Evolutionary conservation across 1,140 invertebrate genomes (phyloP).

Genomic region (Penaeus japonicus): DNA sequence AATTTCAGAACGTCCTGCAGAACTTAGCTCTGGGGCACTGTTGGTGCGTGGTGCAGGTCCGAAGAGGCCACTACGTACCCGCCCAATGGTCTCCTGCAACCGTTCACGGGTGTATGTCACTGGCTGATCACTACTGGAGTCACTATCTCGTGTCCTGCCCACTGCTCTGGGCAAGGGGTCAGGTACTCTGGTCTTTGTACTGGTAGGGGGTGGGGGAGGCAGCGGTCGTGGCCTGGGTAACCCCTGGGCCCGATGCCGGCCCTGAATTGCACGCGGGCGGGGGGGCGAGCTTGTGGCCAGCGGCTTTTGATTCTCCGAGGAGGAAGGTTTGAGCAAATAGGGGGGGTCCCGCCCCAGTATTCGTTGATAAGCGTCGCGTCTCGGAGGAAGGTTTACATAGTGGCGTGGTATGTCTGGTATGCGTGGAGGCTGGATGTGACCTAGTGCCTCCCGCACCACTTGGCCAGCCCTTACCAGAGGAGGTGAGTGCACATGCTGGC

Average conservation of each 20-base stretch:
- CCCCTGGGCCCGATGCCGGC: slow-evolving; percentile 44
- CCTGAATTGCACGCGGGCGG: slow-evolving; percentile 52
- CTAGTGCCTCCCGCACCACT: slow-evolving; percentile 41
- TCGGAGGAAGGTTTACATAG: slow-evolving; percentile 59
- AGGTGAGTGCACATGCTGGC: slow-evolving; percentile 58
- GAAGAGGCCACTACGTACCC: slow-evolving; percentile 62
- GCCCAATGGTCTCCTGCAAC: slow-evolving; percentile 64
- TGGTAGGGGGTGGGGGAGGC: slow-evolving; percentile 67
- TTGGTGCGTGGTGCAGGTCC: slow-evolving; percentile 56
- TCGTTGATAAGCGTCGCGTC: slow-evolving; percentile 55
- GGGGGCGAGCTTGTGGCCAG: slow-evolving; percentile 63
- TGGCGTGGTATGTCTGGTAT: slow-evolving; percentile 58
- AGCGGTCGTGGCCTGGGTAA: slow-evolving; percentile 54
- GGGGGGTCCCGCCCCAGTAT: slow-evolving; percentile 53
- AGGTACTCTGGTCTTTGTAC: slow-evolving; percentile 53
- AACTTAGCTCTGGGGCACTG: slow-evolving; percentile 55
- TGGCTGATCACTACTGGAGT: slow-evolving; percentile 61
- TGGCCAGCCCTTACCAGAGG: slow-evolving; percentile 18
- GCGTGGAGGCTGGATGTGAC: slow-evolving; percentile 55
- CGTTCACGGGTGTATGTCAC: slow-evolving; percentile 65
- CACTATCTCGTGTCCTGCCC: slow-evolving; percentile 55
- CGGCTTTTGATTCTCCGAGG: slow-evolving; percentile 61
- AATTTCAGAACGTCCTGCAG: slow-evolving; percentile 37
- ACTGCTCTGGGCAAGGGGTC: slow-evolving; percentile 44
- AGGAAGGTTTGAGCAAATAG: slow-evolving; percentile 59